Evolutionary conservation across 2,797 vertebrate genomes (phyloP), one percentile per base, ranked within the genome.

Genomic region (Etheostoma perlongum): DNA sequence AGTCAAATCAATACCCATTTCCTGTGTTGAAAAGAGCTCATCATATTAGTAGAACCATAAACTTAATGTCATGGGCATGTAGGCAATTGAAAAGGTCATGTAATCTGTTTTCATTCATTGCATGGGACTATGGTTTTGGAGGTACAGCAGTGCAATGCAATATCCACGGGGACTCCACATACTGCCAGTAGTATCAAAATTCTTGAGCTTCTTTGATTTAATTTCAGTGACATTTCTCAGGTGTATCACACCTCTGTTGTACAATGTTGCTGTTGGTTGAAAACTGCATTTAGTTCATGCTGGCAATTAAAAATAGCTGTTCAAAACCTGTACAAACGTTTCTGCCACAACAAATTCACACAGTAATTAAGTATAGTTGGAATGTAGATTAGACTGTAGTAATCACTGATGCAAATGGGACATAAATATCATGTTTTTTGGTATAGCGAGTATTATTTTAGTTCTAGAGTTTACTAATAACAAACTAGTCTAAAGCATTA

Each of bases 21-120:
- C 57, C 21, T 5, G n/a, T 65, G 16, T 64, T 55, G 12, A 76
- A 76, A 74, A 63, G 25, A 16, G 72, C 82, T 84, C n/a, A 75
- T 79, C 57, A 66, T 59, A 60, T 81, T 51, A 18, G 48, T 52
- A 85, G 70, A 42, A 85, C 57, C 66, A 71, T 76, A 55, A 72
- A 84, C 67, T 74, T 78, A 33, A 82, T 81, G 70, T 75, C 65
- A 79, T 42, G n/a, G 49, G 36, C 68, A 71, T 82, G 71, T 61
- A 72, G 66, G 70, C 70, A 72, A 67, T 19, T 5, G 69, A 66
- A 4, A 9, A 55, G 74, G 46, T 77, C 74, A 53, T 79, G 76
- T 87, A 89, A 87, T 88, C 79, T 78, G 49, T 73, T 78, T 76
- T 23, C 54, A 12, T 53, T 18, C 30, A 49, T 53, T 1, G 8